These are phyloP conservation scores for Arrhopalites spinosus DNA, from an alignment of 2,888 invertebrate species.

Conservation along the genomic window DNA sequence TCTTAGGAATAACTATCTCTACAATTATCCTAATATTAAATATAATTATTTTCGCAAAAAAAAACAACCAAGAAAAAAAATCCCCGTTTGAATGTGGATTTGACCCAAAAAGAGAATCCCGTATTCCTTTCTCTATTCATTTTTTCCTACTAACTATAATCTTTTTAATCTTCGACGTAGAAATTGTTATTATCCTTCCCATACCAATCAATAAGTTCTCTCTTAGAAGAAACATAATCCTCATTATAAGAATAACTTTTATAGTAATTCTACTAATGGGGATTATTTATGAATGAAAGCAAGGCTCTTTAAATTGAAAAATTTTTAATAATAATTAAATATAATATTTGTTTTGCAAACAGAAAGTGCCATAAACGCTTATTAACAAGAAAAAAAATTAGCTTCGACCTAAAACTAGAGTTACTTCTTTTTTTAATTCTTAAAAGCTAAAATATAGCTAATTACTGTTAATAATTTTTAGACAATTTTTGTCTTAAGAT, in stretches of 20 bases:
- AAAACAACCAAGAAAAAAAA: slow-evolving; percentile 67
- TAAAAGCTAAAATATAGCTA: slow-evolving; percentile 68
- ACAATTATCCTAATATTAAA: slow-evolving; percentile 57
- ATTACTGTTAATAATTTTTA: slow-evolving; percentile 71
- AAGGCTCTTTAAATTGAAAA: slow-evolving; percentile 68
- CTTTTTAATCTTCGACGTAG: slow-evolving; percentile 75
- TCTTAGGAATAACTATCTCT: slow-evolving; percentile 60
- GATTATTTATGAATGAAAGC: slow-evolving; percentile 65
- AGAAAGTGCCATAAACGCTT: slow-evolving; percentile 61
- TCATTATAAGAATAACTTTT: slow-evolving; percentile 59
- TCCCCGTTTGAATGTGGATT: slow-evolving; percentile 71
- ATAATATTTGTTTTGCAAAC: slow-evolving; percentile 63
- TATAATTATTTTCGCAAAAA: slow-evolving; percentile 64
- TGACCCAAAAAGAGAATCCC: slow-evolving; percentile 63
- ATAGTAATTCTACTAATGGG: slow-evolving; percentile 65
- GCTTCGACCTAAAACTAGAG: slow-evolving; percentile 57
- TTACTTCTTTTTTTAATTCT: slow-evolving; percentile 56
- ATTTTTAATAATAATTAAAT: slow-evolving; percentile 61
- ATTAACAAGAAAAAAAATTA: slow-evolving; percentile 61
- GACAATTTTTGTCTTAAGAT: slow-evolving; percentile 66
- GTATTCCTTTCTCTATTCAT: slow-evolving; percentile 67
- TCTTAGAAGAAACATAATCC: slow-evolving; percentile 48
- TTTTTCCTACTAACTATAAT: slow-evolving; percentile 71
- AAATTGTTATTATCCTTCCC: slow-evolving; percentile 70
- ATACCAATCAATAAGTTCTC: slow-evolving; percentile 62